Base-by-base conservation (phyloP, 1,140 invertebrate genomes). In the Anastrepha ludens region DNA sequence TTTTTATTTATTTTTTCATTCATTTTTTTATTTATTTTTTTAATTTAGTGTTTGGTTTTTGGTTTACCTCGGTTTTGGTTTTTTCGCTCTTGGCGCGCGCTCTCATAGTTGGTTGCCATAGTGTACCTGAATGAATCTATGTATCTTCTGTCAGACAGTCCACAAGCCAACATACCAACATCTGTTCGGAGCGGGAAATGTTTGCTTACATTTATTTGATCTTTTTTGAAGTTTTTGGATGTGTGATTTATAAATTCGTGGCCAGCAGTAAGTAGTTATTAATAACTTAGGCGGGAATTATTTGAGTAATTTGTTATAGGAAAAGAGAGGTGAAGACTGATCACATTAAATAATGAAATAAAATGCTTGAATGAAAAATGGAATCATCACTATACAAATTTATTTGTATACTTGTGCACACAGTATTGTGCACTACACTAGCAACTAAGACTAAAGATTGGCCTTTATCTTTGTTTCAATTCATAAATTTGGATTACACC, bases 91-190 rank as follows among this genome's bases (percentile, higher is more conserved):
- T 44, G 39, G 67, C 39, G 44, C 41, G 41, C 67, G 41, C 67
- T 11, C 3, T 74, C 13, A 62, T 4, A 41, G 39, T 74, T 74
- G 44, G 67, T 74, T 74, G 67, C 67, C 67, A 47, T 74, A 74
- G 41, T 74, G 44, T 74, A 74, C 67, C 41, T 74, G 17, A 74
- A 44, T 13, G 29, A 29, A 29, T 29, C 29, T 29, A 29, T 29
- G 29, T 29, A 29, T 29, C 29, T 15, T 47, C 17, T 47, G 44
- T 17, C 67, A 74, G 44, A 44, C 39, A 74, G 67, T 41, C 67
- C 13, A 44, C 41, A 39, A 70, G 41, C 67, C 41, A 70, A 74
- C 67, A 74, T 74, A 13, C 67, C 41, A 70, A 74, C 67, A 74
- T 74, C 67, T 74, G 67, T 74, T 44, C 67, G 41, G 41, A 47